phyloP scores from a whole-genome alignment of 2,113 vertebrate species.

The Callipepla californica region DNA sequence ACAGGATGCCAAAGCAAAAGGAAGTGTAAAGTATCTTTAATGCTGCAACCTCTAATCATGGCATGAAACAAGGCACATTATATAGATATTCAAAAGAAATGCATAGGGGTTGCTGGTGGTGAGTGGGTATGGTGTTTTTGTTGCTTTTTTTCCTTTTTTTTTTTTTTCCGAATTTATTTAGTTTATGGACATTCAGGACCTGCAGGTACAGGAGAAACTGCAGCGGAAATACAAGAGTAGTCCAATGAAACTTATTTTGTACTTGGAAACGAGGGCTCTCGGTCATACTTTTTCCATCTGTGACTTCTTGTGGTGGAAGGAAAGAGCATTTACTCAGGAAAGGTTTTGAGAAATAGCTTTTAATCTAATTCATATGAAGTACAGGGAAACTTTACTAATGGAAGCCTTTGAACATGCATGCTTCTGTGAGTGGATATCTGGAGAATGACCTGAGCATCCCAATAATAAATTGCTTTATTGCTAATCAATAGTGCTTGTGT shows the following conservation, averaged over 20 bases:
- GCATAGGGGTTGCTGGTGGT: not conserved
- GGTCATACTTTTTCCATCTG: fast-evolving
- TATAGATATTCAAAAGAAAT: not conserved
- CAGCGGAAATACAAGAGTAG: not conserved
- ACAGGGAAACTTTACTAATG: not conserved
- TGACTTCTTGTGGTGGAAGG: not conserved
- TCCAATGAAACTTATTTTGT: not conserved
- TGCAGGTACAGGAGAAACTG: not conserved
- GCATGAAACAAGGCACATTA: not conserved
- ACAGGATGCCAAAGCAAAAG: not conserved
- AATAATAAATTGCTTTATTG: not conserved
- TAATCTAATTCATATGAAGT: constrained; percentile 2
- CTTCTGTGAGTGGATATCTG: not conserved
- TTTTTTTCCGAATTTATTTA: not conserved
- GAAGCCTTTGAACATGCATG: not conserved
- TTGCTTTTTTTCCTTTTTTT: not conserved
- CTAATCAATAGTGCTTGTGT: not conserved
- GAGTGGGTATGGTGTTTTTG: too few relatives aligned
- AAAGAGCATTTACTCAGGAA: not conserved
- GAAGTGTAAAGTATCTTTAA: not conserved
- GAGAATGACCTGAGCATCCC: not conserved
- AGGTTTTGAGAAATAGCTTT: not conserved
- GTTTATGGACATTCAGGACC: not conserved
- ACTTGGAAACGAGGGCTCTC: not conserved
- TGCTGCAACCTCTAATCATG: not conserved